Percentiles rank a stretch among this genome's conserved stretches.
These are phyloP conservation scores for Neogale vison DNA, from an alignment of 2,113 vertebrate genomes.

Conservation along the genomic window DNA sequence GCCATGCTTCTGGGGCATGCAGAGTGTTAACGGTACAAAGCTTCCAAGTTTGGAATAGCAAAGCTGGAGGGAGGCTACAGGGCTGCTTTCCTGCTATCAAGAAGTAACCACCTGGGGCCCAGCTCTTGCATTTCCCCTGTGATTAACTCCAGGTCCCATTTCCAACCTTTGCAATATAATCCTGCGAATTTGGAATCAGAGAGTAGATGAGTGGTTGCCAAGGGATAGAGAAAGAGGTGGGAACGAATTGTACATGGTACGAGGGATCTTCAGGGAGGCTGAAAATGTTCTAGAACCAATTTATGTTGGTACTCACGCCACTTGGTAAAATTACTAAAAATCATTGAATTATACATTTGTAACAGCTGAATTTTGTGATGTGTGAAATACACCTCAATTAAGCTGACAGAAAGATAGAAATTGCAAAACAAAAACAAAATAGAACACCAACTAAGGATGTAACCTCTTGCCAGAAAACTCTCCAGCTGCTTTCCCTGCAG, in stretches of 20 bases:
- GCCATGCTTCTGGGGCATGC: accelerated
- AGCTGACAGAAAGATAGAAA: neutral
- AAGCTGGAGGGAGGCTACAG: neutral
- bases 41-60: neutral
- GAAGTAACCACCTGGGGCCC: neutral
- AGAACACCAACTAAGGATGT: too few species aligned
- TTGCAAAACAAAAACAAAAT: neutral
- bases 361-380: constrained; percentile 22
- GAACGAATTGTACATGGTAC: neutral
- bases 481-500: neutral
- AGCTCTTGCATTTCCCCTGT: neutral
- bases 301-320: neutral
- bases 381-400: constrained; percentile 47
- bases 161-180: neutral
- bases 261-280: neutral
- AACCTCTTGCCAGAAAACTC: neutral
- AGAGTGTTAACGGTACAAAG: neutral
- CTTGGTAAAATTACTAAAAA: constrained; percentile 28
- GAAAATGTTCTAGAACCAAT: neutral
- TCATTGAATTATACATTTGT: neutral
- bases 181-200: neutral
- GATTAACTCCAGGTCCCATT: neutral
- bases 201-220: neutral
- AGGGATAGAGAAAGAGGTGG: neutral
- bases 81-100: neutral